Conservation (phyloP, 1,140 invertebrate species). For the Ceratina japonica region DNA sequence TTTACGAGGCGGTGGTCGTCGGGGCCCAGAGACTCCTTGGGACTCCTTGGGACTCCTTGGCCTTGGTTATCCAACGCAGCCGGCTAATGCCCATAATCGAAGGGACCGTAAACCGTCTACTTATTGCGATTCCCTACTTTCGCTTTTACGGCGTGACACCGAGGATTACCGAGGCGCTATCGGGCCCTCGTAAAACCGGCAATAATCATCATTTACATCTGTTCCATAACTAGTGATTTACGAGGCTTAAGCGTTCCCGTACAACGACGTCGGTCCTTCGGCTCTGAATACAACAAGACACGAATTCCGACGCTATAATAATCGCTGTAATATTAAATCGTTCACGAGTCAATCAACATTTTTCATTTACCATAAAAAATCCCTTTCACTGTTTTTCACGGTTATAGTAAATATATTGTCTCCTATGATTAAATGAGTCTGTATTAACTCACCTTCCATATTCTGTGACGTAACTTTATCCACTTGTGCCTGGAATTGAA, state of each 20-base stretch:
- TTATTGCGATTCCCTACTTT: constrained; percentile 67
- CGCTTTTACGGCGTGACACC: constrained; percentile 66
- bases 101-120: constrained; percentile 66
- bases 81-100: constrained; percentile 41
- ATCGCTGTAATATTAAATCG: too few relatives aligned
- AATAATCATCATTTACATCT: constrained; percentile 64
- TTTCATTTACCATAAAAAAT: too few relatives aligned
- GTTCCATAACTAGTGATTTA: constrained; percentile 61
- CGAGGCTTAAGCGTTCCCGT: constrained; percentile 55
- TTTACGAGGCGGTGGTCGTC: constrained; percentile 10
- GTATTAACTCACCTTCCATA: too few relatives aligned
- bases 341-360: too few relatives aligned
- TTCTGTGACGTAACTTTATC: too few relatives aligned
- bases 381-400: too few relatives aligned
- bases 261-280: constrained; percentile 18
- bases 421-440: too few relatives aligned
- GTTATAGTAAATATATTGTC: too few relatives aligned
- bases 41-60: too few relatives aligned
- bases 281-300: too few relatives aligned
- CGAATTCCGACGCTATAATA: too few relatives aligned
- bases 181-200: constrained; percentile 44
- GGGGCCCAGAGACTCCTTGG: neutral
- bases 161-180: constrained; percentile 52
- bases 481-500: too few relatives aligned
- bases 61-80: constrained; percentile 43